These are phyloP conservation scores for Bolborhynchus lineola DNA, from an alignment of 2,113 vertebrate species.

Conservation along the genomic window DNA sequence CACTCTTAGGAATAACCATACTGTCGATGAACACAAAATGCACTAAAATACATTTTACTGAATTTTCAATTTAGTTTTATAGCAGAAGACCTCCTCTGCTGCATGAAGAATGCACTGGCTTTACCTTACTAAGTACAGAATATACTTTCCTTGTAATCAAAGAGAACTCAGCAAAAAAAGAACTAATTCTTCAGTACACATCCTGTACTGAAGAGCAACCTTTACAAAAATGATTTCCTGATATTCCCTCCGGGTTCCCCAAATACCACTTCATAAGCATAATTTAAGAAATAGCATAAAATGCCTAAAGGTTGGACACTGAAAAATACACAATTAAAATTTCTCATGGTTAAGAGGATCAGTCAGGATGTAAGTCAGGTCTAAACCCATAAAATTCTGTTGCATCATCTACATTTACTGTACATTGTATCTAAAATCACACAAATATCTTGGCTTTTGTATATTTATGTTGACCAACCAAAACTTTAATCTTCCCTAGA, in stretches of 20 bases:
- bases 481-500: background rate
- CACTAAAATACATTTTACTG: background rate
- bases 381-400: background rate
- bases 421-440: background rate
- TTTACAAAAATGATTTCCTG: background rate
- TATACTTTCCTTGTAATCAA: background rate
- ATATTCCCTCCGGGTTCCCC: background rate
- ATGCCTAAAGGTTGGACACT: background rate
- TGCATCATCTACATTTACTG: background rate
- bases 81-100: background rate
- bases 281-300: background rate
- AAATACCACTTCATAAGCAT: background rate
- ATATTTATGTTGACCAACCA: background rate
- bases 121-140: background rate
- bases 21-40: background rate
- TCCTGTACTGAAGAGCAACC: background rate
- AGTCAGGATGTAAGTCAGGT: background rate
- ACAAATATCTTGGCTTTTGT: background rate
- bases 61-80: background rate
- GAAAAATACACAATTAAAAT: background rate
- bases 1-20: background rate
- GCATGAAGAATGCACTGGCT: background rate
- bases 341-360: background rate
- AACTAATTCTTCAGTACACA: background rate
- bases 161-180: background rate